Conservation (phyloP, 2,888 invertebrate species). For the Agriopis marginaria region DNA sequence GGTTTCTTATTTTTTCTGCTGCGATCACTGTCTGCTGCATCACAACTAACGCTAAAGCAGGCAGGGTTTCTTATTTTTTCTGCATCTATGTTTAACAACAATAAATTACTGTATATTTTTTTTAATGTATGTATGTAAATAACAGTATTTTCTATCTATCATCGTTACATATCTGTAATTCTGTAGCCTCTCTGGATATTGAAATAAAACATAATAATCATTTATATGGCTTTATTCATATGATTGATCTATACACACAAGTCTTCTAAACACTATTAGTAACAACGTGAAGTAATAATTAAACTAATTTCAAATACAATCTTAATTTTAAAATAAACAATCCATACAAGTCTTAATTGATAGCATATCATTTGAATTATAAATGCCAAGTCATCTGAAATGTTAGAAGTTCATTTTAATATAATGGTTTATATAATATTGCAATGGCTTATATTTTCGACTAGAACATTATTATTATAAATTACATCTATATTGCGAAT, state of each 20-base stretch:
- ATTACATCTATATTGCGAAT: slow-evolving; percentile 69
- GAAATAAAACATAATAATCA: slow-evolving; percentile 26
- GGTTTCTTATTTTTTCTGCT: too few relatives aligned
- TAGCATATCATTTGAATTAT: slow-evolving; percentile 55
- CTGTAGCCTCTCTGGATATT: background rate
- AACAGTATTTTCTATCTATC: too few relatives aligned
- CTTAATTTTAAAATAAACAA: slow-evolving; percentile 39
- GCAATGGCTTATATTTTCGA: slow-evolving; percentile 85
- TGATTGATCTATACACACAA: slow-evolving; percentile 58
- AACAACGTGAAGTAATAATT: slow-evolving; percentile 66
- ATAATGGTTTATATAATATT: slow-evolving; percentile 73
- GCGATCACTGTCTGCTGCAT: too few relatives aligned
- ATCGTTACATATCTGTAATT: background rate
- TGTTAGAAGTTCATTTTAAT: slow-evolving; percentile 53
- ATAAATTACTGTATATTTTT: too few relatives aligned
- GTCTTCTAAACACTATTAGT: slow-evolving; percentile 67
- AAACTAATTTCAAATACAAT: slow-evolving; percentile 53
- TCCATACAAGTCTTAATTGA: slow-evolving; percentile 34
- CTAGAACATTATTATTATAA: slow-evolving; percentile 82
- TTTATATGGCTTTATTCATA: slow-evolving; percentile 66
- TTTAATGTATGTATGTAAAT: too few relatives aligned
- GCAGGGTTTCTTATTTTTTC: too few relatives aligned
- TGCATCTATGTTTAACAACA: too few relatives aligned
- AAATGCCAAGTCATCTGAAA: slow-evolving; percentile 59
- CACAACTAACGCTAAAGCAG: too few relatives aligned